Conservation (phyloP, 2,113 vertebrate genomes). For the Stegastes partitus region DNA sequence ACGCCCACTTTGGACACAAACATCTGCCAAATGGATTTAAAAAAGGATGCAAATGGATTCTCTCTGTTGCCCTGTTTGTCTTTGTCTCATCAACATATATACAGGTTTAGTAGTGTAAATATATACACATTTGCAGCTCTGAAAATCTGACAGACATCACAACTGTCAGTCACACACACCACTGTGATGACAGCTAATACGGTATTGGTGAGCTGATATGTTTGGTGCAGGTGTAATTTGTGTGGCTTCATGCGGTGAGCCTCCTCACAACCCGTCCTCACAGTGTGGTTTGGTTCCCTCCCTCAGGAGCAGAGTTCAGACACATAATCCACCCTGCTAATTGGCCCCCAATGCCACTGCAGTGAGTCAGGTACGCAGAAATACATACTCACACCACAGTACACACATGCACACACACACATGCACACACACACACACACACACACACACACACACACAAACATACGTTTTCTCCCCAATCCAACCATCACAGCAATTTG, state of each 20-base stretch:
- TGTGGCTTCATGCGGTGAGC: conserved; percentile 53
- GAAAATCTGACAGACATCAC: conserved; percentile 20
- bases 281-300: conserved; percentile 56
- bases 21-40: not conserved
- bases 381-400: conserved; percentile 44
- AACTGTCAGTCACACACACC: conserved; percentile 30
- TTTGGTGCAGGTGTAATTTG: conserved; percentile 53
- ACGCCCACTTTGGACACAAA: not conserved
- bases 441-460: not conserved
- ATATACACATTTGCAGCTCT: not conserved
- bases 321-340: conserved; percentile 75
- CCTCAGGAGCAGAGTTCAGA: conserved; percentile 73
- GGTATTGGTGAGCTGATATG: conserved; percentile 29
- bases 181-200: conserved; percentile 46
- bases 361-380: conserved; percentile 70
- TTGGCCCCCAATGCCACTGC: conserved; percentile 76
- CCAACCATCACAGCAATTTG: too few species aligned
- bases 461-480: too few species aligned
- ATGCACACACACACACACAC: conserved; percentile 2
- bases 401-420: not conserved
- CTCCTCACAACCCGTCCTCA: not conserved
- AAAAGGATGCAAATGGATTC: not conserved
- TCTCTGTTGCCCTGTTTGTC: not conserved
- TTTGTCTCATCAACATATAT: not conserved
- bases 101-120: not conserved